Evolutionary conservation across 1,140 invertebrate genomes (phyloP).

Genomic region (Mya arenaria): DNA sequence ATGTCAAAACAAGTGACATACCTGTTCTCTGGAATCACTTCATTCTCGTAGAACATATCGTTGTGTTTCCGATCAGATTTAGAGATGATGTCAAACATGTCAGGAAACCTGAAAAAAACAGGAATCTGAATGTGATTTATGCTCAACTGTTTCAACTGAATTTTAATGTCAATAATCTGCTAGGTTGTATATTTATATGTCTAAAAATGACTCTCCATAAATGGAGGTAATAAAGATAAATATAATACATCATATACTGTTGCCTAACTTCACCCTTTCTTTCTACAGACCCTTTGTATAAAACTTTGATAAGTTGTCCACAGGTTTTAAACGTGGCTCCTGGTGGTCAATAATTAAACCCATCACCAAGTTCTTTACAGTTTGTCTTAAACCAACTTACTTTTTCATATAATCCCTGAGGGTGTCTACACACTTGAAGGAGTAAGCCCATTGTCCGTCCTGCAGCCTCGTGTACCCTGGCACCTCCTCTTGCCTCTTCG

Average conservation of each 20-base stretch:
- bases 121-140: not conserved
- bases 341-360: not conserved
- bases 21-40: constrained; percentile 73
- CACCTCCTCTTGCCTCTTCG: constrained; percentile 87
- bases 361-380: not conserved
- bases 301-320: no score
- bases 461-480: constrained; percentile 90
- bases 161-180: not conserved
- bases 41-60: constrained; percentile 73
- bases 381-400: constrained; percentile 60
- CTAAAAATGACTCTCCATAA: not conserved
- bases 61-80: constrained; percentile 68
- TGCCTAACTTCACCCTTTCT: not conserved
- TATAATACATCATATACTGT: not conserved
- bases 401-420: constrained; percentile 86
- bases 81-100: constrained; percentile 85
- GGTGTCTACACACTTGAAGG: constrained; percentile 87
- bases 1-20: constrained; percentile 57
- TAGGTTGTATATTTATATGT: not conserved
- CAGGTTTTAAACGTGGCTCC: no score
- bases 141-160: not conserved
- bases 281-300: no score
- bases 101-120: constrained; percentile 84
- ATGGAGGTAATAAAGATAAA: no score
- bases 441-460: constrained; percentile 89